These are phyloP conservation scores for Acronicta aceris DNA, from an alignment of 2,888 invertebrate genomes.

Conservation along the genomic window DNA sequence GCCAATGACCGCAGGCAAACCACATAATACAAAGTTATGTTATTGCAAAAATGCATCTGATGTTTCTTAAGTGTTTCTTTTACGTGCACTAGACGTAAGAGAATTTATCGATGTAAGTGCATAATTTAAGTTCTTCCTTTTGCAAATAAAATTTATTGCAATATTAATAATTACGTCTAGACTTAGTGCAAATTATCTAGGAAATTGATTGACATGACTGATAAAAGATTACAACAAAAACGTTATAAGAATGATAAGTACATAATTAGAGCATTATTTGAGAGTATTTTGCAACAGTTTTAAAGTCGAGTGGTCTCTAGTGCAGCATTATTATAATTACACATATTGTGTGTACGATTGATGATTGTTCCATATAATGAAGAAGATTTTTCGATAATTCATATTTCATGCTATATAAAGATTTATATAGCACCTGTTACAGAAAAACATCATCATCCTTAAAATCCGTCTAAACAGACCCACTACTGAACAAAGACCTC, in stretches of 20 bases:
- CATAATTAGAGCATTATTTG: not conserved
- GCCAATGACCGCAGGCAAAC: conserved; percentile 20
- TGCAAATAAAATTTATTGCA: conserved; percentile 8
- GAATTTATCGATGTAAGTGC: conserved; percentile 8
- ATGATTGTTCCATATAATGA: too few relatives aligned
- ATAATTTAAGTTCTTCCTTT: conserved; percentile 16
- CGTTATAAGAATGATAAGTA: not conserved
- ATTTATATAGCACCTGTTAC: too few relatives aligned
- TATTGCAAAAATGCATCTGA: conserved; percentile 35
- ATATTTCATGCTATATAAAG: too few relatives aligned
- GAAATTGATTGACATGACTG: conserved; percentile 12
- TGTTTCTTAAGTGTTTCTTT: conserved; percentile 12
- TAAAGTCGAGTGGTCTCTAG: too few relatives aligned
- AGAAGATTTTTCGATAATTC: too few relatives aligned
- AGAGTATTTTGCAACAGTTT: not conserved
- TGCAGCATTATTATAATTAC: too few relatives aligned
- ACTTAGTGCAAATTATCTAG: conserved; percentile 3
- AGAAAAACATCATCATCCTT: too few relatives aligned
- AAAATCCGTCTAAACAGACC: too few relatives aligned
- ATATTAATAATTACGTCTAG: conserved; percentile 3
- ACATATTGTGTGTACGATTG: too few relatives aligned
- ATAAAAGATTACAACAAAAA: conserved; percentile 6
- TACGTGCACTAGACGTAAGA: conserved; percentile 7
- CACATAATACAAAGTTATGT: conserved; percentile 9
- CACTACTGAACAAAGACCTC: too few relatives aligned